Conservation (phyloP, 2,888 invertebrate species). For the Drosophila acutilabella region DNA sequence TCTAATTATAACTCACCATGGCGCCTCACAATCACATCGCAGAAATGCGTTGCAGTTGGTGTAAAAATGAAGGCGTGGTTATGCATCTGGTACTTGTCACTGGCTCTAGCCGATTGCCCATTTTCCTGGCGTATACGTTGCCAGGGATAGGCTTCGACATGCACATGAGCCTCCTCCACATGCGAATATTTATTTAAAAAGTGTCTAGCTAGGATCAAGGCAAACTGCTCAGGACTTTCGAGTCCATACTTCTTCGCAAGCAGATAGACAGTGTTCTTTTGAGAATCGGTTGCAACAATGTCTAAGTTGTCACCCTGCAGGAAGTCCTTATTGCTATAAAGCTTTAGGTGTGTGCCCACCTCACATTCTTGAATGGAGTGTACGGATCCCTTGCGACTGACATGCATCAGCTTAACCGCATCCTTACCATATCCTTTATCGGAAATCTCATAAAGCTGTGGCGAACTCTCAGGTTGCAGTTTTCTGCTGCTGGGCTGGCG, state of each 20-base stretch:
- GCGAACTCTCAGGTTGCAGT: not conserved
- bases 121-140: slow-evolving; percentile 87
- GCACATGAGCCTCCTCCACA: slow-evolving; percentile 89
- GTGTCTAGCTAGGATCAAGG: slow-evolving; percentile 89
- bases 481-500: slow-evolving; percentile 38
- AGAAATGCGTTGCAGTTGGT: slow-evolving; percentile 89
- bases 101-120: slow-evolving; percentile 53
- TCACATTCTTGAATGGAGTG: slow-evolving; percentile 91
- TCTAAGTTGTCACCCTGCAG: slow-evolving; percentile 89
- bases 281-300: slow-evolving; percentile 93
- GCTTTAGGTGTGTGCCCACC: slow-evolving; percentile 89
- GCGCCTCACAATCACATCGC: slow-evolving; percentile 89
- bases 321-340: slow-evolving; percentile 90
- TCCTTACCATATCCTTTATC: slow-evolving; percentile 88
- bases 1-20: slow-evolving; percentile 86
- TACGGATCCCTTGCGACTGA: slow-evolving; percentile 88
- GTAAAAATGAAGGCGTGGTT: slow-evolving; percentile 92
- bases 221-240: slow-evolving; percentile 91
- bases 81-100: slow-evolving; percentile 86
- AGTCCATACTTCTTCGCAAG: slow-evolving; percentile 92
- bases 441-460: slow-evolving; percentile 74
- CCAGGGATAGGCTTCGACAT: slow-evolving; percentile 92
- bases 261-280: slow-evolving; percentile 93
- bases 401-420: slow-evolving; percentile 90
- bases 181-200: slow-evolving; percentile 91